Base-by-base conservation (phyloP, 2,797 vertebrate species). In the Halcyon smyrnensis region DNA sequence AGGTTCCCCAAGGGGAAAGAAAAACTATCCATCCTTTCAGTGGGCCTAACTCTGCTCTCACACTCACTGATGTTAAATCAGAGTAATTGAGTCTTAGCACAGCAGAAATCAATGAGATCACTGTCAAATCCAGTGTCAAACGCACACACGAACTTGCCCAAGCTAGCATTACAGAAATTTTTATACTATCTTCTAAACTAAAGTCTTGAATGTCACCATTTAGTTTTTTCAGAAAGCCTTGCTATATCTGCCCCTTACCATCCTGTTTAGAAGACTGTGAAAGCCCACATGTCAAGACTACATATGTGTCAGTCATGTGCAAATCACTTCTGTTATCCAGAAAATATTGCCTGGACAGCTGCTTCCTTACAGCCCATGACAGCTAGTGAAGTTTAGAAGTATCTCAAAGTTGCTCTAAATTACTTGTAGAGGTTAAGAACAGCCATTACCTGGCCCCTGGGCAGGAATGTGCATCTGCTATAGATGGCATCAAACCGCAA, bases 101-200 rank as follows among this genome's bases (percentile, higher is more conserved):
- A 76, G 36, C 23, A 87, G 77, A 94, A 95, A 93, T 87, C 89
- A 79, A 68, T 83, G 78, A 80, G 50, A 64, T 91, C 87, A 73
- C 82, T 79, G 59, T 71, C 87, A 86, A 89, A 54, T 50, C 80
- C 59, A 79, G 19, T 30, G 53, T 90, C 73, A 95, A 92, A 93
- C 71, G 89, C n/a, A 77, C 27, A 81, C 17, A 20, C 23, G 86
- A 88, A 93, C 30, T 63, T 67, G 50, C 46, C 87, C 60, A 91
- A 60, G 54, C 54, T 7, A 56, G 17, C 3, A 6, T 51, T 60
- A 65, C n/a, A 64, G 46, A 59, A 30, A 69, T 86, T 86, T 89
- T 91, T 75, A 59, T 78, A 51, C n/a, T 51, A 20, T 36, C 41
- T 25, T 80, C 11, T 50, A 50, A 89, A 71, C 18, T 56, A 81